Evolutionary conservation across 37 sponge, comb jelly and placozoan species (phyloP).

Genomic region (Theonella swinhoei): DNA sequence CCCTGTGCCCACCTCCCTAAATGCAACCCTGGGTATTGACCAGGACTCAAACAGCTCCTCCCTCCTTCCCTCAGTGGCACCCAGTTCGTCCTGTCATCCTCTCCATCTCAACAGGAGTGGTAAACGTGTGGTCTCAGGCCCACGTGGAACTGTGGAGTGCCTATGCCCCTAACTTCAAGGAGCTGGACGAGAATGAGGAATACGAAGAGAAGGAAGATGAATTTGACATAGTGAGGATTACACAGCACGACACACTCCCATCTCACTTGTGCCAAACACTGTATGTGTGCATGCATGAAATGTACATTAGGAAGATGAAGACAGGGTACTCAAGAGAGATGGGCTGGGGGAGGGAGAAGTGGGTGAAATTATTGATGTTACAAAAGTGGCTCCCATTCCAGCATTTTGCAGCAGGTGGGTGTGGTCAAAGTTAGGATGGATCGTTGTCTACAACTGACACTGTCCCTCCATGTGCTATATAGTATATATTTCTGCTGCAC

Average conservation of each 20-base stretch:
- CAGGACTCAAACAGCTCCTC: background rate
- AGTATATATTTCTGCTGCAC: background rate
- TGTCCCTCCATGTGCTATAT: background rate
- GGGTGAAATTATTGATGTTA: constrained; percentile 56
- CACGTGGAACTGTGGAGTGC: constrained; percentile 97
- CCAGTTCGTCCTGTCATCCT: constrained; percentile 94
- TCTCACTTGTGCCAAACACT: no score
- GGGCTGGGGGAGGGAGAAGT: constrained; percentile 53
- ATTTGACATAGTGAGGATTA: constrained; percentile 87
- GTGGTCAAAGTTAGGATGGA: background rate
- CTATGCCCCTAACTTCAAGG: constrained; percentile 98
- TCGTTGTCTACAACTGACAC: background rate
- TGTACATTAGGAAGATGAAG: constrained; percentile 19
- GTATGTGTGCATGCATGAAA: constrained; percentile 15
- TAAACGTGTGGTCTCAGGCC: constrained; percentile 93
- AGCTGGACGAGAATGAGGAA: constrained; percentile 97
- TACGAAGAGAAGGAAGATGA: constrained; percentile 95
- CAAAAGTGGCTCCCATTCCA: constrained; percentile 72
- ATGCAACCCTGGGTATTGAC: background rate
- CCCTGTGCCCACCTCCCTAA: no score
- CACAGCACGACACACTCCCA: background rate
- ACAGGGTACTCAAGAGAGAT: background rate
- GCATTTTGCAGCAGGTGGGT: constrained; percentile 92
- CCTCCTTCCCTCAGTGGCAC: constrained; percentile 78
- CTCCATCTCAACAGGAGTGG: constrained; percentile 94